Evolutionary conservation across 2,888 invertebrate species (phyloP), one percentile per base, ranked within the genome.

Genomic region (Drosophila eohydei): DNA sequence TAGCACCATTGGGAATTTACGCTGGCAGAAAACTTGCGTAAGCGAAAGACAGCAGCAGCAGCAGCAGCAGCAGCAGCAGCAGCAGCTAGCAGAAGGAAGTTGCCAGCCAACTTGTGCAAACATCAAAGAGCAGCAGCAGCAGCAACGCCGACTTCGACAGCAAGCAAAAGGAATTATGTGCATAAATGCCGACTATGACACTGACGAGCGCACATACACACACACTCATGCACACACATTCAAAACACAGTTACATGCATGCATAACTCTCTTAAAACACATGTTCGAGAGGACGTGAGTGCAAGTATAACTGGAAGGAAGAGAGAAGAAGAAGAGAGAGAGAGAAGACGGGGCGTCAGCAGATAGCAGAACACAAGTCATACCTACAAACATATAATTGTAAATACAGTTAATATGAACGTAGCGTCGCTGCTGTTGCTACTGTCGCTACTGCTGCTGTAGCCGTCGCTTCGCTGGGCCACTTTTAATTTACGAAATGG

Each of bases 1-100:
- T 93, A 93, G 91, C 91, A 91, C 93, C 92, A 90, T 85, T 87
- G 93, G 93, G 93, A 93, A 91, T 92, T 90, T 76, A 70, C 69
- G 58, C 66, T 71, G 69, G 67, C 62, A 80, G 71, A 62, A 63
- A 59, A 63, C 65, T 67, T 69, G 65, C 61, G 60, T 57, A 61
- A 59, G 68, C 67, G 59, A 57, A 60, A 78, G 56, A 62, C 40
- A 59, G 65, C 41, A 16, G 32, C 44, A 74, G 54, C 56, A 34
- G 43, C 21, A 57, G 40, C 46, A 44, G 48, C 32, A 51, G 48
- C 55, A 68, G 72, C 65, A 71, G 66, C 61, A 52, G 51, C 41
- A 70, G 51, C 41, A 43, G 54, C 34, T 40, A 72, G 75, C 70
- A 74, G 63, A 68, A 56, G 55, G 38, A 73, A 76, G 44, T 64